Evolutionary conservation across 2,113 vertebrate species (phyloP), one percentile per base, ranked within the genome.

Genomic region (Eubucco bourcierii): DNA sequence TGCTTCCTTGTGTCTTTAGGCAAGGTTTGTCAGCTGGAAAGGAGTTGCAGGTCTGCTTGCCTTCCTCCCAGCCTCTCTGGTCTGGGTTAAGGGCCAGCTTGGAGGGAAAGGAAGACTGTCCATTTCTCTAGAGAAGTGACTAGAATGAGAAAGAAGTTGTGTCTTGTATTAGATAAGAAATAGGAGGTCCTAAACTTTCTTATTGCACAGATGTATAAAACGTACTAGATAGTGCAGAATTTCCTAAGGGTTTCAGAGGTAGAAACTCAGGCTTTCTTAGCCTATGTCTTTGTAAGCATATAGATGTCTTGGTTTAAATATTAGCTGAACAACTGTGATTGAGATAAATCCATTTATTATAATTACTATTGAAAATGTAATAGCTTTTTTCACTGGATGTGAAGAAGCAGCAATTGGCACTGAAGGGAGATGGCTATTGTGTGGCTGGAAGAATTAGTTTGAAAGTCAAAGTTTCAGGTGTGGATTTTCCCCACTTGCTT

Each of bases 401-500:
- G 21, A 28, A 60, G 29, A 66, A 70, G 44, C 68, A 46, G 46
- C 6, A 74, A 15, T 27, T 33, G 16, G 31, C 2, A 6, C 44
- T 52, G 52, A 78, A 81, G 2, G 6, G 10, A 11, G 29, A 13
- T 2, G 2, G 9, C 47, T 56, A 39, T 28, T 1, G 0, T 10
- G 23, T 53, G 29, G 3, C 37, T 70, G 28, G 28, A 46, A 82
- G 60, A 52, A 60, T 31, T 31, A 82, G 15, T 31, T 24, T 65
- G 44, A 53, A 90, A 53, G 17, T 37, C 50, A 31, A 52, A 46
- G 34, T 41, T 82, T 65, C 12, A 9, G 28, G n/a, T 52, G 41
- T 47, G 67, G 9, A 13, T 88, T 88, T 68, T 50, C 27, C 31
- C 10, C 1, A 1, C 19, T 85, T 60, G 50, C 37, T 59, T 66